Percentiles rank a stretch among this genome's conserved stretches.
Evolutionary conservation across 2,113 vertebrate species (phyloP).

Genomic region (Daubentonia madagascariensis): DNA sequence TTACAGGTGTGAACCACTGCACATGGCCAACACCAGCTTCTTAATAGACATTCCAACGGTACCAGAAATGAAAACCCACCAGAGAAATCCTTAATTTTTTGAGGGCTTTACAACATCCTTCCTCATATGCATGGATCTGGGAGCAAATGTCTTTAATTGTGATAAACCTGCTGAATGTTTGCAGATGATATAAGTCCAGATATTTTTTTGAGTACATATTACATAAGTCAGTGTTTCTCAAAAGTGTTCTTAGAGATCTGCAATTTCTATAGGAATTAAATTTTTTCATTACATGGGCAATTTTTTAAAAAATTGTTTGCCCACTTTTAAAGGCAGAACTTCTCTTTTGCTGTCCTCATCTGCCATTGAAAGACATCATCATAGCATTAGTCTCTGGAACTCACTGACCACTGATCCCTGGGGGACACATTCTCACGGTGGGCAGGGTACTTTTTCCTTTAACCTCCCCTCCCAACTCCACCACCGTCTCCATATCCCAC

Average conservation of each 20-base stretch:
- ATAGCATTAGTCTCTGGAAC: fast-evolving
- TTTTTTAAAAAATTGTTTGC: not conserved
- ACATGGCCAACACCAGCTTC: not conserved
- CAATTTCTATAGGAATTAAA: not conserved
- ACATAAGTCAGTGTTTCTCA: not conserved
- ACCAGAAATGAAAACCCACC: not conserved
- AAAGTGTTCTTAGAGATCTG: not conserved
- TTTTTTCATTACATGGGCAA: not conserved
- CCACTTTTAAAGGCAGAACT: not conserved
- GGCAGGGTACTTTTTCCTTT: not conserved
- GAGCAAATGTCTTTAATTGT: not conserved
- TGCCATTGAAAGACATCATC: not conserved
- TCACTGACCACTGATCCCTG: too few species aligned
- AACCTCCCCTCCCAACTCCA: not conserved
- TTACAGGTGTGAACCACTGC: too few species aligned
- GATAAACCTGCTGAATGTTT: not conserved
- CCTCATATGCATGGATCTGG: fast-evolving
- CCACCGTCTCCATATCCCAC: too few species aligned
- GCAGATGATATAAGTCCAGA: not conserved
- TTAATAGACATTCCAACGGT: not conserved
- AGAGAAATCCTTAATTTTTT: not conserved
- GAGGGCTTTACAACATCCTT: too few species aligned
- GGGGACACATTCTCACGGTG: not conserved
- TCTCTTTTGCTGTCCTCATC: too few species aligned
- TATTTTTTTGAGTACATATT: fast-evolving